A percentile compares a stretch with the other conserved stretches of the same genome.
These are phyloP conservation scores for Patella pellucida DNA, from an alignment of 2,888 invertebrate genomes.

Conservation along the genomic window DNA sequence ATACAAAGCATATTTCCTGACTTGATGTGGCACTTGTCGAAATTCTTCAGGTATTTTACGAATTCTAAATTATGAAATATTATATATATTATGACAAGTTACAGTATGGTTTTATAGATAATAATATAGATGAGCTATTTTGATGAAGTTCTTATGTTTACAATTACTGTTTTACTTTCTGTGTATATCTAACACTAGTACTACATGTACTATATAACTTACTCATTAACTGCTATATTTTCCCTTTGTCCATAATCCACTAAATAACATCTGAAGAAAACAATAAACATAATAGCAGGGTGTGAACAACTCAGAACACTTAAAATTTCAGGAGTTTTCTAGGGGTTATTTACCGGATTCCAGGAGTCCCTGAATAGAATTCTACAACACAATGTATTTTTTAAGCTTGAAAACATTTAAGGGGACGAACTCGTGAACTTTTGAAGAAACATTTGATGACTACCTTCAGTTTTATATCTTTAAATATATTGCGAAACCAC, in stretches of 20 bases:
- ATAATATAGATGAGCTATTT: neutral
- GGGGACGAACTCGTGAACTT: neutral
- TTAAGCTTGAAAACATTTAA: neutral
- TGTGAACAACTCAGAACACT: neutral
- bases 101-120: no score
- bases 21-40: constrained; percentile 42
- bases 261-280: constrained; percentile 44
- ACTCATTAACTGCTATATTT: constrained; percentile 40
- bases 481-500: no score
- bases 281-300: no score
- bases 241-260: constrained; percentile 43
- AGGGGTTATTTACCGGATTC: no score
- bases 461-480: no score
- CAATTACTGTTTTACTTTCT: neutral
- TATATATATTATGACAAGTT: neutral
- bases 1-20: constrained; percentile 43
- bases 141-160: neutral
- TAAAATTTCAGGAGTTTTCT: no score
- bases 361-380: no score
- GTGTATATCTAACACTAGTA: neutral
- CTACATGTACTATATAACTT: constrained; percentile 19
- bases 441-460: no score
- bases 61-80: constrained; percentile 36
- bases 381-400: neutral
- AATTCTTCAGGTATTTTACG: constrained; percentile 43